These are phyloP conservation scores for Epizoanthus scotinus DNA, from an alignment of 92 coral and sea anemone genomes.

Conservation along the genomic window DNA sequence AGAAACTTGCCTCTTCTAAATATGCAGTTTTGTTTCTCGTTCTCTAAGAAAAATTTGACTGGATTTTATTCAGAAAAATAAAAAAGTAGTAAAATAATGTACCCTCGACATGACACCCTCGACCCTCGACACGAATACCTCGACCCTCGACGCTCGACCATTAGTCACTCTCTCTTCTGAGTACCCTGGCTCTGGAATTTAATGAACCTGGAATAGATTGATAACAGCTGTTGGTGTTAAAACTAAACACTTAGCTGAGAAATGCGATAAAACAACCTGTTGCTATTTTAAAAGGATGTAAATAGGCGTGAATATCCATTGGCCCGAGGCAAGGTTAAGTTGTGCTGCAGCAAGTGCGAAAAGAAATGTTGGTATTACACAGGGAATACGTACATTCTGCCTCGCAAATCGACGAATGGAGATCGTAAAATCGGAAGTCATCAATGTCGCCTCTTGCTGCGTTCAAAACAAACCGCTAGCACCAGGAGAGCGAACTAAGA, in stretches of 20 bases:
- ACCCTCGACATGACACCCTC: too few species aligned
- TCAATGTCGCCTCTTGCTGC: conserved; percentile 60
- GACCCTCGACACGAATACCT: too few species aligned
- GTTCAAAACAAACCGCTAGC: conserved; percentile 11
- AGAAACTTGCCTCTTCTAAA: too few species aligned
- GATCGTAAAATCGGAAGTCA: conserved; percentile 56
- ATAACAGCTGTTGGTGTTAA: conserved; percentile 33
- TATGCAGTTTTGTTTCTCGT: too few species aligned
- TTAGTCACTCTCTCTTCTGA: too few species aligned
- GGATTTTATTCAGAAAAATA: too few species aligned
- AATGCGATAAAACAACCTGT: neutral
- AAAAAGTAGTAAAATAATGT: too few species aligned
- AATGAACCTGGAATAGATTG: conserved; percentile 18
- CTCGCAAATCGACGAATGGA: conserved; percentile 34
- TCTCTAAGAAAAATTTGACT: too few species aligned
- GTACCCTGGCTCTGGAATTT: neutral
- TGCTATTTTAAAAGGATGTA: neutral
- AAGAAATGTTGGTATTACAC: neutral
- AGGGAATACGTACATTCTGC: neutral
- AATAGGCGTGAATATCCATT: neutral
- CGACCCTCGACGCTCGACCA: too few species aligned
- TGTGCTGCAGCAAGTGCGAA: neutral
- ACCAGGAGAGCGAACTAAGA: neutral
- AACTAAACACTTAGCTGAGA: conserved; percentile 6
- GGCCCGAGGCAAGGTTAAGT: conserved; percentile 11